Evolutionary conservation across 2,113 vertebrate species (phyloP).

Genomic region (Phycodurus eques): DNA sequence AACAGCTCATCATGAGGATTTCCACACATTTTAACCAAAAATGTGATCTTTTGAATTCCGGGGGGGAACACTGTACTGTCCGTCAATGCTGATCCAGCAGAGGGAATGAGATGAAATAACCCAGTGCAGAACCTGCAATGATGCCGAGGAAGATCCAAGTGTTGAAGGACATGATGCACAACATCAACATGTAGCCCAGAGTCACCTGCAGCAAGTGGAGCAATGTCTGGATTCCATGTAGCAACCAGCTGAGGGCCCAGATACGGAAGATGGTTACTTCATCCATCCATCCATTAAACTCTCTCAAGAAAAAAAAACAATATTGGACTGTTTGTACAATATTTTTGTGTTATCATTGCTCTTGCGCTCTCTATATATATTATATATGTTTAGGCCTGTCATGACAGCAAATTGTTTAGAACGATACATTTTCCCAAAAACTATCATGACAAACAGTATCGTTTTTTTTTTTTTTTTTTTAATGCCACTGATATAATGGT

Average conservation of each 20-base stretch:
- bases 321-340: no score
- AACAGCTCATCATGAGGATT: neutral
- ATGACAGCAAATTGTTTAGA: no score
- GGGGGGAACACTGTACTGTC: neutral
- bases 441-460: no score
- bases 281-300: neutral
- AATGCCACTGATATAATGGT: no score
- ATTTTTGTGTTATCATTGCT: no score
- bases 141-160: constrained; percentile 90
- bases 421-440: no score
- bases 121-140: constrained; percentile 78
- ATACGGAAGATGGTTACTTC: neutral
- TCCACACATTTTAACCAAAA: neutral
- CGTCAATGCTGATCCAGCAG: constrained; percentile 60
- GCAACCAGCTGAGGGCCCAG: constrained; percentile 56
- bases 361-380: no score
- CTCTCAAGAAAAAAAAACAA: no score
- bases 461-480: no score
- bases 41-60: neutral
- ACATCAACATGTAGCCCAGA: constrained; percentile 90
- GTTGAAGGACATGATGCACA: constrained; percentile 96
- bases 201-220: constrained; percentile 86
- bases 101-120: constrained; percentile 87
- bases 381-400: no score
- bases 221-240: constrained; percentile 75